Evolutionary conservation across 1,140 invertebrate species (phyloP).

Genomic region (Lithobius niger): DNA sequence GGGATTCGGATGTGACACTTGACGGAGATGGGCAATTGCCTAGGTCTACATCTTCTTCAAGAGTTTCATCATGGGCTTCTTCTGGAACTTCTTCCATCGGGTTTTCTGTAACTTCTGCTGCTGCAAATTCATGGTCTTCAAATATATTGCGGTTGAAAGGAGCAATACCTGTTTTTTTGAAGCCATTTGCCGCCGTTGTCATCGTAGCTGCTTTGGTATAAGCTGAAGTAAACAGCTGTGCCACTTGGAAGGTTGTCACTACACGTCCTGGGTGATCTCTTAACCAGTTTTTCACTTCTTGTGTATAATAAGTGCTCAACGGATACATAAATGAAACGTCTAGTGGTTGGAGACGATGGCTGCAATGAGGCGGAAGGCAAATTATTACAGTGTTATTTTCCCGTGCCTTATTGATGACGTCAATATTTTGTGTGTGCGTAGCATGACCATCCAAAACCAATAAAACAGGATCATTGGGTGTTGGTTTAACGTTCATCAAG

Average conservation of each 20-base stretch:
- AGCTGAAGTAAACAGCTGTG: slow-evolving; percentile 26
- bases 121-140: slow-evolving; percentile 26
- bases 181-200: slow-evolving; percentile 28
- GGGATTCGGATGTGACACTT: no score
- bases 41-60: no score
- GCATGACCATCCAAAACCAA: neutral
- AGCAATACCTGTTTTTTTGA: slow-evolving; percentile 29
- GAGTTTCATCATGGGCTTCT: no score
- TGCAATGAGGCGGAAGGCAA: slow-evolving; percentile 26
- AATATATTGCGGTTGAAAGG: slow-evolving; percentile 28
- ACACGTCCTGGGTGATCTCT: neutral
- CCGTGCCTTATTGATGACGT: slow-evolving; percentile 10
- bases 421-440: neutral
- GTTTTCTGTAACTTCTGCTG: slow-evolving; percentile 13
- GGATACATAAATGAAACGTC: slow-evolving; percentile 22
- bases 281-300: slow-evolving; percentile 10
- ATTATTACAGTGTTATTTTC: slow-evolving; percentile 14
- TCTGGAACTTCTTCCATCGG: no score
- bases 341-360: slow-evolving; percentile 31
- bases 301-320: slow-evolving; percentile 15
- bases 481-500: slow-evolving; percentile 16
- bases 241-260: slow-evolving; percentile 23
- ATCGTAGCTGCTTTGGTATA: slow-evolving; percentile 27
- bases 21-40: no score
- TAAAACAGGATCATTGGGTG: slow-evolving; percentile 2